Evolutionary conservation across 2,113 vertebrate genomes (phyloP).

Genomic region (Anarhynchus alexandrinus): DNA sequence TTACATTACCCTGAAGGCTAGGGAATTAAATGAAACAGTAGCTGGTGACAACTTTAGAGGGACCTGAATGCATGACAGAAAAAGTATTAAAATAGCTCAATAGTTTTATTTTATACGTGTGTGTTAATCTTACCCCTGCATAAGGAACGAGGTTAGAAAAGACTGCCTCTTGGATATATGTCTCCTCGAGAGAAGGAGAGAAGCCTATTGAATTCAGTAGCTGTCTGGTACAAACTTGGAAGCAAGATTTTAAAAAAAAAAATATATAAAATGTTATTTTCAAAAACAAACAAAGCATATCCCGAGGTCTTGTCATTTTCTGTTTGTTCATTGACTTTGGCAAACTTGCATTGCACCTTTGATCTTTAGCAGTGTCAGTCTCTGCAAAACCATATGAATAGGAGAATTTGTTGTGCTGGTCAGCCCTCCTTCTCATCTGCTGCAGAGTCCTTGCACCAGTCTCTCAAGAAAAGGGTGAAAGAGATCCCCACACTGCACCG

Average conservation of each 20-base stretch:
- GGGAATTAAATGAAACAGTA: conserved; percentile 77
- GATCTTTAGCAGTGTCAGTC: neutral
- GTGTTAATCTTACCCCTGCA: conserved; percentile 58
- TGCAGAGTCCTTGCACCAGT: neutral
- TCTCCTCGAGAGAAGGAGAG: neutral
- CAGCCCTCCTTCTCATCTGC: neutral
- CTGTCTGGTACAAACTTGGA: neutral
- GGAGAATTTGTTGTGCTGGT: neutral
- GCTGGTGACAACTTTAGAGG: conserved; percentile 70
- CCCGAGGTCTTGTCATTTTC: neutral
- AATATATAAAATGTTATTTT: neutral
- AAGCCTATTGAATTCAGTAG: neutral
- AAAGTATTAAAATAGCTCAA: conserved; percentile 73
- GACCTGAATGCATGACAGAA: conserved; percentile 66
- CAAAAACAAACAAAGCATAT: neutral
- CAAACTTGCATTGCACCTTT: neutral
- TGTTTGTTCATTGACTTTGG: neutral
- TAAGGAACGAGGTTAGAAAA: conserved; percentile 44
- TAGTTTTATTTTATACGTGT: conserved; percentile 58
- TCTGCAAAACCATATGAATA: neutral
- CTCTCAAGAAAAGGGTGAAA: neutral
- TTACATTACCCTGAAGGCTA: conserved; percentile 77
- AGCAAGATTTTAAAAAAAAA: neutral
- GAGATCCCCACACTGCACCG: neutral
- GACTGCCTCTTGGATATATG: conserved; percentile 3